Evolutionary conservation across 2,797 vertebrate species (phyloP), one percentile per base, ranked within the genome.

Genomic region (Sciurus carolinensis): DNA sequence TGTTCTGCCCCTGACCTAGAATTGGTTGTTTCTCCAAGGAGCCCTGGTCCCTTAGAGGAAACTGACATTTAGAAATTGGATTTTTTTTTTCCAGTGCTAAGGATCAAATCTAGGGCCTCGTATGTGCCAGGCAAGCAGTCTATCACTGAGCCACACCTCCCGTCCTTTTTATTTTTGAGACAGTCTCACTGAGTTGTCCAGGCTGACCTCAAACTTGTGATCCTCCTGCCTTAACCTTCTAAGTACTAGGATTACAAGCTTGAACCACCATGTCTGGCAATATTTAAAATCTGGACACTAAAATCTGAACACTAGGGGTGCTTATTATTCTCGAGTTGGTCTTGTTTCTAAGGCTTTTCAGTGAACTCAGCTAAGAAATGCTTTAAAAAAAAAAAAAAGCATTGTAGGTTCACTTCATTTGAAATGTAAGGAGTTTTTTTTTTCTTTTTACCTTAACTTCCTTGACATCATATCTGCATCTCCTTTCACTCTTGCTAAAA

Each of bases 321-420:
- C 28, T 88, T 73, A 44, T 57, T 87, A 69, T 42, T 47, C 18
- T n/a, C 62, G 83, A 77, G n/a, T 84, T 36, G 13, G 14, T 52
- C 80, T 50, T 64, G 17, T 64, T 50, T 95, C 59, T 77, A 76
- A 95, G 75, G 24, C 76, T 94, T 91, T 88, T 76, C 47, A 59
- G 59, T 72, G 77, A 96, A 54, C 15, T 77, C 72, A 91, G 17
- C 64, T 54, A n/a, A 42, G 73, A 93, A 84, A 28, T 62, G 36
- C 2, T 67, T 95, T 11, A 73, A 87, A 82, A 18, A 85, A 92
- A 93, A 93, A 71, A 42, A 92, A 93, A 93, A 71, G 42, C 57
- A 39, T n/a, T 36, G 28, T 87, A 50, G 18, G 44, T 80, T 92
- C 57, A 33, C 77, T 96, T 97, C 71, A 79, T 95, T 95, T 91